Base-by-base conservation (phyloP, 2,113 vertebrate genomes). In the Empidonax traillii region DNA sequence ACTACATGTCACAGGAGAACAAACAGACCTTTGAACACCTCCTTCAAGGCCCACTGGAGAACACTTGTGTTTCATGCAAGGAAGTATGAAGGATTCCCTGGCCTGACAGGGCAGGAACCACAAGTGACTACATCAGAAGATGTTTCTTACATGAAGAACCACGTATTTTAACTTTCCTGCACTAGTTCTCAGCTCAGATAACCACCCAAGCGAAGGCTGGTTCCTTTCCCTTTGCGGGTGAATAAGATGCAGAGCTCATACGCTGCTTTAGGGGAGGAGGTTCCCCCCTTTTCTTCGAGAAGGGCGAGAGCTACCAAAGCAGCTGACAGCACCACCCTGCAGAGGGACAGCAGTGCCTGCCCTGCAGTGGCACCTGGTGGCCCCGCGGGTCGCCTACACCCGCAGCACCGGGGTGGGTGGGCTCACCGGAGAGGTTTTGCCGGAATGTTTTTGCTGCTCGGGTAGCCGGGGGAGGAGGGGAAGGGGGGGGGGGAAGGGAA, bases 311-410 rank as follows among this genome's bases (percentile, higher is more conserved):
- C 8, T 9, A 2, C 5, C 17, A 2, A 35, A 46, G 59, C 0
- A 4, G 21, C 30, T 7, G 15, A 1, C 7, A 18, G 24, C 30
- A 12, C 7, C 46, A 1, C 33, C 11, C 41, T 12, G 51, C 49
- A 5, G n/a, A 51, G 59, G 58, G 31, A 33, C 59, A 33, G 41
- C 62, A 23, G 59, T 3, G 59, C 18, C 59, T 58, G 83, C 79
- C 91, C 58, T 80, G 90, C 90, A 95, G 84, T 87, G 96, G 51
- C 96, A 90, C 83, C 97, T 94, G 39, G 82, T 85, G 96, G 94
- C 33, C 41, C 33, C 19, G 9, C 2, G 24, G 73, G 56, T 88
- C 16, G 59, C 73, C 19, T n/a, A 16, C 92, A 77, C 2, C 51
- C 14, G 24, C 12, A 49, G 41, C 59, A 4, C 8, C 18, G 15